A percentile compares a stretch with the other conserved stretches of the same genome.
These are phyloP conservation scores for Elysia crispata DNA, from an alignment of 2,888 invertebrate species.

Conservation along the genomic window DNA sequence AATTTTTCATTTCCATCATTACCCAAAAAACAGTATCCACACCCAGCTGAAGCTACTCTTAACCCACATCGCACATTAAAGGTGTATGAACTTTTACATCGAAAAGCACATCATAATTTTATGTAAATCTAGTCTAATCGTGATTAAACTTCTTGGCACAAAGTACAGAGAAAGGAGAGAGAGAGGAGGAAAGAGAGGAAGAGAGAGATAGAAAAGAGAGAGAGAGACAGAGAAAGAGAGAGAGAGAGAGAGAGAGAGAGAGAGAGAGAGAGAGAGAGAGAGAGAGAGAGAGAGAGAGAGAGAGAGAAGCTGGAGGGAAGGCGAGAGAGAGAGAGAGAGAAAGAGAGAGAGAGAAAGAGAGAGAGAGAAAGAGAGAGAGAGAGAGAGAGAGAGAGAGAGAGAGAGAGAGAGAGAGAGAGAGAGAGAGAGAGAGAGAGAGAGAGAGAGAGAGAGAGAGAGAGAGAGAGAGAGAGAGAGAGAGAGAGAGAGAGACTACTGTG, in stretches of 20 bases:
- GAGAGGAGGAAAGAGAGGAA: background rate
- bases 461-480: background rate
- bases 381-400: background rate
- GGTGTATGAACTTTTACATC: no score
- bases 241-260: background rate
- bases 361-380: background rate
- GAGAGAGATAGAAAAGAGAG: background rate
- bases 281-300: conserved; percentile 9
- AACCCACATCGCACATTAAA: no score
- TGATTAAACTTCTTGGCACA: no score
- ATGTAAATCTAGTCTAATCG: no score
- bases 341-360: conserved; percentile 1
- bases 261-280: background rate
- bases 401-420: no score
- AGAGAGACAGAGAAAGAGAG: background rate
- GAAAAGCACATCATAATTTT: no score
- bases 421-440: background rate
- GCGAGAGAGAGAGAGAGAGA: no score
- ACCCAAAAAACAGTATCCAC: no score
- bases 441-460: background rate
- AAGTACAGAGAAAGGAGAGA: no score
- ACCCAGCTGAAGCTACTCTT: no score
- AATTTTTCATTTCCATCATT: no score
- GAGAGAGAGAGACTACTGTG: no score
- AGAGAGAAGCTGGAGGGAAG: background rate